A percentile compares a stretch with the other conserved stretches of the same genome.
These are phyloP conservation scores for Calidris pygmaea DNA, from an alignment of 2,113 vertebrate genomes.

Conservation along the genomic window DNA sequence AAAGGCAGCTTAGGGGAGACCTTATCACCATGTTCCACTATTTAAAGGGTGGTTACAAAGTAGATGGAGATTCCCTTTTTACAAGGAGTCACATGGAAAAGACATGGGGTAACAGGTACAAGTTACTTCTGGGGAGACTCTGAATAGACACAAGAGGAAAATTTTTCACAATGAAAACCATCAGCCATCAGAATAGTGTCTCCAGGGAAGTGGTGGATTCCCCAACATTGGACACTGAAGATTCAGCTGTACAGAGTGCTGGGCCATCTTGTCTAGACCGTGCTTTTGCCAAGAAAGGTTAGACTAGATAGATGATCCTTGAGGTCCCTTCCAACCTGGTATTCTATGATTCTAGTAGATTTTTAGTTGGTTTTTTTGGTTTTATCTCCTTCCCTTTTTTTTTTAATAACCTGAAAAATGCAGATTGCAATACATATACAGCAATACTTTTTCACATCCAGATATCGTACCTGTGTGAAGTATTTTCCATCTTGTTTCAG, in stretches of 20 bases:
- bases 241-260: neutral
- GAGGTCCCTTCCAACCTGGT: neutral
- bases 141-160: neutral
- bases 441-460: neutral
- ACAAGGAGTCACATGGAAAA: neutral
- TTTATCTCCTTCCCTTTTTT: neutral
- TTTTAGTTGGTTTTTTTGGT: neutral
- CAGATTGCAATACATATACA: neutral
- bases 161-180: neutral
- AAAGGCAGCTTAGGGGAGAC: neutral
- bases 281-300: neutral
- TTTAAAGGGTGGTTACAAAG: neutral
- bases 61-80: neutral
- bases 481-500: conserved; percentile 94
- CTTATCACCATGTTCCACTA: neutral
- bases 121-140: neutral
- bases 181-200: neutral
- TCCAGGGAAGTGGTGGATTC: neutral
- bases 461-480: conserved; percentile 89
- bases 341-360: neutral
- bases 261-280: neutral
- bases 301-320: neutral
- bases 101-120: neutral
- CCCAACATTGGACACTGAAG: neutral
- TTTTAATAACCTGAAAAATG: neutral